These are phyloP conservation scores for Podarcis raffonei DNA, from an alignment of 2,113 vertebrate species.

Conservation along the genomic window DNA sequence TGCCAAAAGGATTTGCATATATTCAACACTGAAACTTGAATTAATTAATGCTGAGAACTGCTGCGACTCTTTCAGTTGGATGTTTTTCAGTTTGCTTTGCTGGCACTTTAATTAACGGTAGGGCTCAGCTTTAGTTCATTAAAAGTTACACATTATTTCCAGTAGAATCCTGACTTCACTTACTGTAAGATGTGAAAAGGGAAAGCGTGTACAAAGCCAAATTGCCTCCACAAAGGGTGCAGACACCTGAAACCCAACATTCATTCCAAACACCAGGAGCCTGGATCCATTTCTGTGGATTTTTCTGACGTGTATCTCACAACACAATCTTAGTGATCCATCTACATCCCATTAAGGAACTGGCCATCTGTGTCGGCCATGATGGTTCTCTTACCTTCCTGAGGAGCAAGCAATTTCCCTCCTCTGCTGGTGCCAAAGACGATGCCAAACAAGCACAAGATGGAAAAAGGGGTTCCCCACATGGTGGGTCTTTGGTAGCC, in stretches of 20 bases:
- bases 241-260: background rate
- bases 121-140: background rate
- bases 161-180: background rate
- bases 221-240: background rate
- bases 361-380: background rate
- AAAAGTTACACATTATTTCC: background rate
- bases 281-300: background rate
- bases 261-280: background rate
- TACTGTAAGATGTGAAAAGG: background rate
- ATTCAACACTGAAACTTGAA: background rate
- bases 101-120: slow-evolving; percentile 14
- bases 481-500: slow-evolving; percentile 51
- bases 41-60: background rate
- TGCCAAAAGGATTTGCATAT: background rate
- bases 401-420: background rate
- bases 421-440: slow-evolving; percentile 55
- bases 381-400: slow-evolving; percentile 43
- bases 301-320: too few relatives aligned
- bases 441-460: slow-evolving; percentile 54
- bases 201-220: background rate
- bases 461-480: slow-evolving; percentile 62
- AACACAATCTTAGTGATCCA: background rate
- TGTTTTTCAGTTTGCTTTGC: background rate
- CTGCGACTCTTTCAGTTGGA: background rate
- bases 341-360: background rate